Conservation (phyloP, 2,797 vertebrate species). For the Cichlasoma orientale region DNA sequence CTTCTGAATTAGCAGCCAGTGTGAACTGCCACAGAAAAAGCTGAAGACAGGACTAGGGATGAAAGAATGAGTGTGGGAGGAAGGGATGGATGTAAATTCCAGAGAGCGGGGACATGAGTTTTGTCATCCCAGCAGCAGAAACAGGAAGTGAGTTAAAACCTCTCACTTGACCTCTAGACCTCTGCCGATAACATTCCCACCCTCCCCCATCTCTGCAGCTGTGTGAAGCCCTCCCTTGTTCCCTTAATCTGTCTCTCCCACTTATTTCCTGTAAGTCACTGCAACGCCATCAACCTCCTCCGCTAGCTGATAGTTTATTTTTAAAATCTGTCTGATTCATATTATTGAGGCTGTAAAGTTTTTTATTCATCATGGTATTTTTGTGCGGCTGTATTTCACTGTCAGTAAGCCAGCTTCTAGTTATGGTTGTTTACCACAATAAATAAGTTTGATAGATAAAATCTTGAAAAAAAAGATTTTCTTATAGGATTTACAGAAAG, state of each 20-base stretch:
- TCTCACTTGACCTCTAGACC: conserved; percentile 65
- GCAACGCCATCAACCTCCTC: conserved; percentile 6
- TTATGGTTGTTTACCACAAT: not conserved
- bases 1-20: conserved; percentile 2
- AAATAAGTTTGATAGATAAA: not conserved
- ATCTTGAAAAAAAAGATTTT: not conserved
- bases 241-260: conserved; percentile 20
- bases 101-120: conserved; percentile 54
- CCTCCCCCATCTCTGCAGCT: conserved; percentile 77
- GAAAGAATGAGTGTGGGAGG: conserved; percentile 40
- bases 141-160: conserved; percentile 82
- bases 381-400: not conserved
- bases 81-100: conserved; percentile 61
- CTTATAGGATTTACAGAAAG: no score
- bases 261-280: conserved; percentile 43
- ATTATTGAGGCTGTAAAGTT: not conserved
- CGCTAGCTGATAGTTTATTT: not conserved
- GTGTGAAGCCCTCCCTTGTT: conserved; percentile 61
- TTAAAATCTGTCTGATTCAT: not conserved
- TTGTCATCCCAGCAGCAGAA: conserved; percentile 70
- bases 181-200: conserved; percentile 79
- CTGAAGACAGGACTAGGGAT: conserved; percentile 21
- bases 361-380: not conserved
- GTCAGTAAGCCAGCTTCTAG: not conserved
- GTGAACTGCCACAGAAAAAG: not conserved